Percentiles rank a stretch among this genome's conserved stretches.
Evolutionary conservation across 2,113 vertebrate species (phyloP).

Genomic region (Pogonocichla stellata): DNA sequence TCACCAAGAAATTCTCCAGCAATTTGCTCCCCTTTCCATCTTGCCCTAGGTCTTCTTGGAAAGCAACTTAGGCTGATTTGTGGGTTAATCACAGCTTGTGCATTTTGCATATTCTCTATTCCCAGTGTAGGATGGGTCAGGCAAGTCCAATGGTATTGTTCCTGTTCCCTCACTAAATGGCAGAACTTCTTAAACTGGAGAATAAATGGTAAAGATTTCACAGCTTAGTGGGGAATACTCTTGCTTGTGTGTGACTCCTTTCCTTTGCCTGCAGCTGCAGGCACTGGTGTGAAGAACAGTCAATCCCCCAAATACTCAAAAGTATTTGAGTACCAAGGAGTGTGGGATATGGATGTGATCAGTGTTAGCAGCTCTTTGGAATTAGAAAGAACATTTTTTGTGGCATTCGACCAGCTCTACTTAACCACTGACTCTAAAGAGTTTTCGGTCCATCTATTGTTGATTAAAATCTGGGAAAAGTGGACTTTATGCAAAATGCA

Average conservation of each 20-base stretch:
- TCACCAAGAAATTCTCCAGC: not conserved
- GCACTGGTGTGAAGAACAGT: not conserved
- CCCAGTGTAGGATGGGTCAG: not conserved
- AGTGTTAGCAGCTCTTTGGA: not conserved
- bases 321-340: not conserved
- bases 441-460: not conserved
- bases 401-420: not conserved
- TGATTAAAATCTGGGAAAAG: not conserved
- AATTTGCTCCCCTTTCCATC: not conserved
- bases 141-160: not conserved
- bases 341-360: not conserved
- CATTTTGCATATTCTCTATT: not conserved
- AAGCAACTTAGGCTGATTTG: not conserved
- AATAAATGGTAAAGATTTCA: not conserved
- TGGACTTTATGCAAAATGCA: not conserved
- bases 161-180: not conserved
- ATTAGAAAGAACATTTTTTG: not conserved
- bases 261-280: not conserved
- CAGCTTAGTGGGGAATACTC: not conserved
- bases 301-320: not conserved
- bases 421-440: slow-evolving; percentile 3
- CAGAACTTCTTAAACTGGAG: not conserved
- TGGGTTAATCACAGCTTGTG: not conserved
- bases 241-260: not conserved
- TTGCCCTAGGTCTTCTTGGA: not conserved